Percentiles rank a stretch among this genome's conserved stretches.
These are phyloP conservation scores for Zygaena filipendulae DNA, from an alignment of 2,888 invertebrate genomes.

Conservation along the genomic window DNA sequence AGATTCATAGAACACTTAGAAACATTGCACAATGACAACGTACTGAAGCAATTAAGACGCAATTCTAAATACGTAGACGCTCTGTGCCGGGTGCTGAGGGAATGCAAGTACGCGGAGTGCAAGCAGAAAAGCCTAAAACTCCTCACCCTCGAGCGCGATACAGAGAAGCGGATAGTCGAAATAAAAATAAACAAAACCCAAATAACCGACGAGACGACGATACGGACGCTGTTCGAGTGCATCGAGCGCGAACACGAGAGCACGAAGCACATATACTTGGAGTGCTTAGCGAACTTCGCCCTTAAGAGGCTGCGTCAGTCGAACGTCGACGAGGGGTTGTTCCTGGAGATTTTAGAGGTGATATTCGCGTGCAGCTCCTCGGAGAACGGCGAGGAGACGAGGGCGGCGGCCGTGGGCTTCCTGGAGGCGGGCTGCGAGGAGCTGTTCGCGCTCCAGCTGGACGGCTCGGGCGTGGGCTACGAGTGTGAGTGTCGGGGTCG, in stretches of 20 bases:
- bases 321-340: conserved; percentile 7
- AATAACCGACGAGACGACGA: conserved; percentile 21
- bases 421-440: conserved; percentile 24
- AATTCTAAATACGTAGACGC: conserved; percentile 21
- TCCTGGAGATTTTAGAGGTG: conserved; percentile 28
- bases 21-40: conserved; percentile 15
- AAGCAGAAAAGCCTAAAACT: conserved; percentile 38
- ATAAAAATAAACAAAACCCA: conserved; percentile 17
- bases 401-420: conserved; percentile 31
- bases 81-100: conserved; percentile 26
- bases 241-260: conserved; percentile 36
- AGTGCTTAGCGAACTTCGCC: conserved; percentile 30
- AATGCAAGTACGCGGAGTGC: conserved; percentile 33
- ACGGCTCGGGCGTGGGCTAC: conserved; percentile 19
- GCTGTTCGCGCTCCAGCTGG: conserved; percentile 19
- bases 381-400: conserved; percentile 29
- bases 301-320: conserved; percentile 18
- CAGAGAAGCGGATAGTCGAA: conserved; percentile 27
- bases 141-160: conserved; percentile 28
- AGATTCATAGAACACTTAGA: conserved; percentile 28
- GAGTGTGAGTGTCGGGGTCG: conserved; percentile 42
- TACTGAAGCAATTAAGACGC: conserved; percentile 18
- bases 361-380: conserved; percentile 33
- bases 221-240: conserved; percentile 26
- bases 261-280: conserved; percentile 37